phyloP scores from a whole-genome alignment of 1,140 invertebrate genomes.

The Archivesica marissinica region DNA sequence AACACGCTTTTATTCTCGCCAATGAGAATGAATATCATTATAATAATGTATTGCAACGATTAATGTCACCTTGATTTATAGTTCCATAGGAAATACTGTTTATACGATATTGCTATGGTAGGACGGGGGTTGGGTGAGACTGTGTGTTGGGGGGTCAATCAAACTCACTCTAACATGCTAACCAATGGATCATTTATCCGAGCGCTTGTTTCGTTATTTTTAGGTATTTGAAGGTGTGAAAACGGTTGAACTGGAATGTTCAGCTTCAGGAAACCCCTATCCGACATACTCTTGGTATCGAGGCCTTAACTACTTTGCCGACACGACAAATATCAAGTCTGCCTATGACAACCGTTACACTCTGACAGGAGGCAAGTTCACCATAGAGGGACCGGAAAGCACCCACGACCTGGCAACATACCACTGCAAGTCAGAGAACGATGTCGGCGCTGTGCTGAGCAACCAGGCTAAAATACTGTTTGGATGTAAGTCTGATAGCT shows the following conservation, averaged over 20 bases:
- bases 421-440: slow-evolving; percentile 45
- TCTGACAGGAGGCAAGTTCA: slow-evolving; percentile 25
- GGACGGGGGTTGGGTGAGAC: no score
- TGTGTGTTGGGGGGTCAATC: no score
- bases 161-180: no score
- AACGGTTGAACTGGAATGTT: slow-evolving; percentile 38
- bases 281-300: slow-evolving; percentile 34
- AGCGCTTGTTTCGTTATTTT: no score
- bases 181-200: no score
- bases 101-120: no score
- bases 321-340: not conserved
- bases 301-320: not conserved
- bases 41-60: no score
- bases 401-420: not conserved
- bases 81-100: no score
- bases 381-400: not conserved
- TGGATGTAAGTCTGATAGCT: slow-evolving; percentile 54
- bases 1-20: no score
- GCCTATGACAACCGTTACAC: not conserved
- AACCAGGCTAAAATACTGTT: slow-evolving; percentile 45
- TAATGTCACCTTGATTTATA: no score
- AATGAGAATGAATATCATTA: no score
- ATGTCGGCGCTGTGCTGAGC: slow-evolving; percentile 38
- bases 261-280: slow-evolving; percentile 25
- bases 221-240: slow-evolving; percentile 23